phyloP scores from a whole-genome alignment of 2,113 vertebrate species.

The Steatornis caripensis region DNA sequence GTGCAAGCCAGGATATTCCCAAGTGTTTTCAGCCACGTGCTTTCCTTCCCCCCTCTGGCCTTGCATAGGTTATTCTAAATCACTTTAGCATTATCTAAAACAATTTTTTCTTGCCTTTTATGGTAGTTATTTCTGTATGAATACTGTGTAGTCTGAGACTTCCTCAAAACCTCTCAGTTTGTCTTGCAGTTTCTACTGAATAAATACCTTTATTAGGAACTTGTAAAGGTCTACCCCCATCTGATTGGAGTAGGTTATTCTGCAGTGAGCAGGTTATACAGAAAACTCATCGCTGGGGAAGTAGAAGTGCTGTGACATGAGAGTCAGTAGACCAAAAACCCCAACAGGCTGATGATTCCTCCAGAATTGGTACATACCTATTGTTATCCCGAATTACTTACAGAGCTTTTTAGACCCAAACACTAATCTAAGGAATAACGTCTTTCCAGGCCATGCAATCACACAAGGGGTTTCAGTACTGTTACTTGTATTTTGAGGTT shows the following conservation, averaged over 20 bases:
- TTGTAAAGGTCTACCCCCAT: neutral
- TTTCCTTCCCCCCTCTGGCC: neutral
- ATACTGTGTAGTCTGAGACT: neutral
- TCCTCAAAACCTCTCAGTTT: neutral
- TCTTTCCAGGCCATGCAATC: neutral
- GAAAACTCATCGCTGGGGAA: neutral
- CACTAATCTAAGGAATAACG: neutral
- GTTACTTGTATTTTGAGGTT: neutral
- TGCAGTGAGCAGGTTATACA: neutral
- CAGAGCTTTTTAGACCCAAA: neutral
- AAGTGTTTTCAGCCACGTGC: neutral
- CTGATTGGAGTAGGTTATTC: neutral
- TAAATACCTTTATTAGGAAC: neutral
- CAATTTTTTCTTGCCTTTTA: neutral
- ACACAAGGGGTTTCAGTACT: neutral
- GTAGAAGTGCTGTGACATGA: neutral
- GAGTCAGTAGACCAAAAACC: neutral
- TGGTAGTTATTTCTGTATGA: neutral
- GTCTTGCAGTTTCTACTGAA: neutral
- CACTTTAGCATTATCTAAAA: neutral
- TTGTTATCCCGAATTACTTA: neutral
- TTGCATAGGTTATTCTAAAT: neutral
- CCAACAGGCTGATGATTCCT: neutral
- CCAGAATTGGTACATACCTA: neutral
- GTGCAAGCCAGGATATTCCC: constrained; percentile 3